Conservation (phyloP, 2,888 invertebrate genomes). For the Asteroscopus sphinx region DNA sequence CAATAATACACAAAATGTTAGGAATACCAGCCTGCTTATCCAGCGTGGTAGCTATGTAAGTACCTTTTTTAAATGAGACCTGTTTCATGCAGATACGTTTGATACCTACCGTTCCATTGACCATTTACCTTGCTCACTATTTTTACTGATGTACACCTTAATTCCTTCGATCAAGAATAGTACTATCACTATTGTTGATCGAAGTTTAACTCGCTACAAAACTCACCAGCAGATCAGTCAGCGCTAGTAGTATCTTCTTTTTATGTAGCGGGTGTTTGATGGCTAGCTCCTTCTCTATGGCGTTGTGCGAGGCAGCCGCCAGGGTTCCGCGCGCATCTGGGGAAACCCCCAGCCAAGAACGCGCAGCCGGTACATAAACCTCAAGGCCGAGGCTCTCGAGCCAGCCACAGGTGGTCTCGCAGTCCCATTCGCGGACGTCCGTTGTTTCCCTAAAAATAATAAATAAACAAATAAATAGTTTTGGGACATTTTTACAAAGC, state of each 20-base stretch:
- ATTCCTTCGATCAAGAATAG: too few species aligned
- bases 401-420: constrained; percentile 95
- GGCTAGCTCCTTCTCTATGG: constrained; percentile 96
- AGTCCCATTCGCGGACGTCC: constrained; percentile 95
- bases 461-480: too few species aligned
- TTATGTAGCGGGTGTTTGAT: constrained; percentile 96
- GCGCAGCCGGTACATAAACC: constrained; percentile 94
- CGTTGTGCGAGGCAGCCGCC: constrained; percentile 93
- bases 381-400: constrained; percentile 93
- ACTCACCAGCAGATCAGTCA: constrained; percentile 90
- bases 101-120: too few species aligned
- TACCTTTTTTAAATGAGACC: too few species aligned
- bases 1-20: too few species aligned
- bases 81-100: too few species aligned
- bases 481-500: not conserved
- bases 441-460: constrained; percentile 88
- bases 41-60: too few species aligned
- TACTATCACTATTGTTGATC: too few species aligned
- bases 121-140: too few species aligned
- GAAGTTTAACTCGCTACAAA: not conserved
- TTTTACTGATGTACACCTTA: too few species aligned
- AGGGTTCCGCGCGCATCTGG: constrained; percentile 91
- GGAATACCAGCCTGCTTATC: too few species aligned
- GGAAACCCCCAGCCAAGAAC: constrained; percentile 95
- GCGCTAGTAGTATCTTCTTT: constrained; percentile 96